Evolutionary conservation across 2,797 vertebrate species (phyloP).

Genomic region (Cryptoprocta ferox): DNA sequence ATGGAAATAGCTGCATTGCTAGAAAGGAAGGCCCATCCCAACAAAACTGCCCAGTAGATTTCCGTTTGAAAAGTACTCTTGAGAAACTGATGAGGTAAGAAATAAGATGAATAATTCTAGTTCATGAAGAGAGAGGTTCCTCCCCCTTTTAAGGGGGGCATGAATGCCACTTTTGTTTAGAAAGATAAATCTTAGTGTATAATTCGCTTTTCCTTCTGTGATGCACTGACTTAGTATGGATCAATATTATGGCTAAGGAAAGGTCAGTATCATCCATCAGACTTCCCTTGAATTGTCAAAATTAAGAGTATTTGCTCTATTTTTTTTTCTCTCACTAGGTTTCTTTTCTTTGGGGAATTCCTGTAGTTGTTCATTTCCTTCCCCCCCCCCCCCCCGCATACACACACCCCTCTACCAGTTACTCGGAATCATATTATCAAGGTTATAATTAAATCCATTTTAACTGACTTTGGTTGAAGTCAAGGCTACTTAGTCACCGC

Average conservation of each 20-base stretch:
- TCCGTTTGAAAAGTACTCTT: conserved; percentile 68
- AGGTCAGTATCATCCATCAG: not conserved
- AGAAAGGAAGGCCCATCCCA: conserved; percentile 81
- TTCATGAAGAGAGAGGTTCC: not conserved
- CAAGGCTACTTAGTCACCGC: not conserved
- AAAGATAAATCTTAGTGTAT: not conserved
- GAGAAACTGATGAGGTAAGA: conserved; percentile 51
- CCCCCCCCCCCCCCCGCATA: fast-evolving
- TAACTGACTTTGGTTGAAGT: not conserved
- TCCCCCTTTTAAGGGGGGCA: not conserved
- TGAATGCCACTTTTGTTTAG: not conserved
- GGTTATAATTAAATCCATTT: conserved; percentile 26
- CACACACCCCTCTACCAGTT: not conserved
- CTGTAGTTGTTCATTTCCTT: not conserved
- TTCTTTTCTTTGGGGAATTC: conserved; percentile 8
- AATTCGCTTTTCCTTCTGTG: not conserved
- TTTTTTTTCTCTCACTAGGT: not conserved
- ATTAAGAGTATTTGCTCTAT: not conserved
- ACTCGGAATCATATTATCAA: not conserved
- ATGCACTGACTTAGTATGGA: not conserved
- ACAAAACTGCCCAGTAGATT: conserved; percentile 9
- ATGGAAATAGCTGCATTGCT: conserved; percentile 64
- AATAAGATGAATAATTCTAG: conserved; percentile 59
- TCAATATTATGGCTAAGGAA: not conserved
- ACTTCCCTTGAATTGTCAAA: not conserved